phyloP scores from a whole-genome alignment of 2,888 invertebrate species.

The Tenthredo distinguenda region DNA sequence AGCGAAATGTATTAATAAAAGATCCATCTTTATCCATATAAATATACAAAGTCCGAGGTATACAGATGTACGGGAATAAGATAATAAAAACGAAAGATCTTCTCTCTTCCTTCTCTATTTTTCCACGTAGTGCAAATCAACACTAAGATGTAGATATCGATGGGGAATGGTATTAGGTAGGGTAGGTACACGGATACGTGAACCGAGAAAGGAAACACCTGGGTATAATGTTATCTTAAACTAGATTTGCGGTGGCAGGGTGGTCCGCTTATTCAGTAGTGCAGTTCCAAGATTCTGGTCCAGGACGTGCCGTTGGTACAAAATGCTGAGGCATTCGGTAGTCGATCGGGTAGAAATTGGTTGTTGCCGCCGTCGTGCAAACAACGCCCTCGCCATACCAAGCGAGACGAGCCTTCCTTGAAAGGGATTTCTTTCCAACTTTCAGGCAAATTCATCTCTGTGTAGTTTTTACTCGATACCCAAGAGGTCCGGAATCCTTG shows the following conservation, averaged over 20 bases:
- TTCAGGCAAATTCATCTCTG: slow-evolving; percentile 11
- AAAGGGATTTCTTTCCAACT: not conserved
- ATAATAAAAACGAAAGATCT: slow-evolving; percentile 2
- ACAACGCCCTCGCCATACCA: slow-evolving; percentile 4
- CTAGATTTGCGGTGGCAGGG: slow-evolving; percentile 57
- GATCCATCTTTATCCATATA: not conserved
- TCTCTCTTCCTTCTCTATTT: not conserved
- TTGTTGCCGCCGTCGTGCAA: slow-evolving; percentile 13
- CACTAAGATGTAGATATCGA: not conserved
- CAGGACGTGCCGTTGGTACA: slow-evolving; percentile 37
- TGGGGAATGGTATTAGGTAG: not conserved
- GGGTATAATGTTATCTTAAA: slow-evolving; percentile 62
- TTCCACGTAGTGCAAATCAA: not conserved
- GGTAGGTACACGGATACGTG: not conserved
- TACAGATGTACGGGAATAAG: not conserved
- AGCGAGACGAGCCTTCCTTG: not conserved
- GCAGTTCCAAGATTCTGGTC: slow-evolving; percentile 21
- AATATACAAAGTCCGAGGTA: not conserved
- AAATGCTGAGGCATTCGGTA: slow-evolving; percentile 34
- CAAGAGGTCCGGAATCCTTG: not conserved
- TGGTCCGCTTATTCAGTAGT: slow-evolving; percentile 37
- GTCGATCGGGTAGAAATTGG: slow-evolving; percentile 41
- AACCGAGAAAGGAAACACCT: slow-evolving; percentile 32
- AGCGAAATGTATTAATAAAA: not conserved
- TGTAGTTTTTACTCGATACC: slow-evolving; percentile 4